Evolutionary conservation across 1,140 invertebrate species (phyloP).

Genomic region (Lepidurus arcticus): DNA sequence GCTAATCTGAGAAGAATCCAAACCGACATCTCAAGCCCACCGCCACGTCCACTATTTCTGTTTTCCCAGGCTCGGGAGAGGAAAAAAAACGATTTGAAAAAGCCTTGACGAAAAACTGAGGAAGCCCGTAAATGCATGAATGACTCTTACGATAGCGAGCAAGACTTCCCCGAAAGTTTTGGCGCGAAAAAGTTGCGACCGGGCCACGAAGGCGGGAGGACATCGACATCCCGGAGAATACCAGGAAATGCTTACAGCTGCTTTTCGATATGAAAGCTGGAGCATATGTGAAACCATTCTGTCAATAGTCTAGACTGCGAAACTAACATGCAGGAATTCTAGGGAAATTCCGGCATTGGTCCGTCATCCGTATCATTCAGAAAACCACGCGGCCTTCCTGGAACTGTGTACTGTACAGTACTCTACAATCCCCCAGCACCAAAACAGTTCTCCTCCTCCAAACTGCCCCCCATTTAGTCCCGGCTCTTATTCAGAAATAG

Average conservation of each 20-base stretch:
- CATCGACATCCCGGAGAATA: neutral
- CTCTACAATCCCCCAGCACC: neutral
- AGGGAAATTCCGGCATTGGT: conserved; percentile 9
- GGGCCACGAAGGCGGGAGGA: too few relatives aligned
- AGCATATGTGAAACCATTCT: neutral
- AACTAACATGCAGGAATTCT: conserved; percentile 10
- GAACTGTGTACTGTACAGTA: neutral
- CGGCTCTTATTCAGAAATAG: neutral
- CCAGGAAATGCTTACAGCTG: neutral
- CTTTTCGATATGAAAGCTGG: neutral
- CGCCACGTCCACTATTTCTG: too few relatives aligned
- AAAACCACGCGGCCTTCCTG: neutral
- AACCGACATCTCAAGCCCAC: too few relatives aligned
- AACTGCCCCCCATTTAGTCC: neutral
- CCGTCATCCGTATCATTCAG: conserved; percentile 21
- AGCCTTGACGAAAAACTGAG: neutral
- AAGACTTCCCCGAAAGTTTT: too few relatives aligned
- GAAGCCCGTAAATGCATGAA: neutral
- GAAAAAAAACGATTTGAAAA: neutral
- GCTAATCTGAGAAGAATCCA: too few relatives aligned
- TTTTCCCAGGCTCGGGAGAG: neutral
- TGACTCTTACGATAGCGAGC: too few relatives aligned
- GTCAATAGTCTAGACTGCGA: neutral
- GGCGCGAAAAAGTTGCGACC: too few relatives aligned
- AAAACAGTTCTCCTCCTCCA: neutral